These are phyloP conservation scores for Drosophila ironensis DNA, from an alignment of 1,140 invertebrate genomes.

Conservation along the genomic window DNA sequence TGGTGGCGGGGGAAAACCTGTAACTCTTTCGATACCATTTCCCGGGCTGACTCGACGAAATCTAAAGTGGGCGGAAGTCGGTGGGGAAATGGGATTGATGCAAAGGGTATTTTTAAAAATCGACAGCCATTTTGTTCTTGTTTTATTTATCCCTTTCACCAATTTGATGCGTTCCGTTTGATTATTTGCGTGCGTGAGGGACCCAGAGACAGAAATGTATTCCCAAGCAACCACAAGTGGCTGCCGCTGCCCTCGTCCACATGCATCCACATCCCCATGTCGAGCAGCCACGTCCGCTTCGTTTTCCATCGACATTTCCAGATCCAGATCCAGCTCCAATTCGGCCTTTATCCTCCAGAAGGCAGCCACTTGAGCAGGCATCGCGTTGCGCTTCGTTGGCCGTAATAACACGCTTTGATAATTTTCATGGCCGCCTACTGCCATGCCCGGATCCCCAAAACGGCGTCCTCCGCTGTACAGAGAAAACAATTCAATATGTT, in stretches of 20 bases:
- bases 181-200: conserved; percentile 72
- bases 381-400: conserved; percentile 61
- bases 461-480: background rate
- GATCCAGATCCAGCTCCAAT: conserved; percentile 3
- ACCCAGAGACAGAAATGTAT: conserved; percentile 51
- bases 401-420: conserved; percentile 81
- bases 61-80: conserved; percentile 37
- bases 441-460: conserved; percentile 27
- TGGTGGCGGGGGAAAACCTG: conserved; percentile 50
- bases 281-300: conserved; percentile 24
- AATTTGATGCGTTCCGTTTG: conserved; percentile 77
- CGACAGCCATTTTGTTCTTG: conserved; percentile 56
- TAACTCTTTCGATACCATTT: conserved; percentile 2
- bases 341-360: conserved; percentile 21
- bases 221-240: conserved; percentile 67
- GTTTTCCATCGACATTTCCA: conserved; percentile 9
- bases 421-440: conserved; percentile 77
- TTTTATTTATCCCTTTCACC: conserved; percentile 67
- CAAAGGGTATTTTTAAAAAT: conserved; percentile 61
- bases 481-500: background rate
- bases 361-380: conserved; percentile 57
- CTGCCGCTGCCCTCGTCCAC: conserved; percentile 3
- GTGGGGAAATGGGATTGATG: conserved; percentile 1
- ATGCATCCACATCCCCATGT: background rate
- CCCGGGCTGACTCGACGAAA: conserved; percentile 55